Evolutionary conservation across 2,113 vertebrate genomes (phyloP).

Genomic region (cattle (Bos taurus)): DNA sequence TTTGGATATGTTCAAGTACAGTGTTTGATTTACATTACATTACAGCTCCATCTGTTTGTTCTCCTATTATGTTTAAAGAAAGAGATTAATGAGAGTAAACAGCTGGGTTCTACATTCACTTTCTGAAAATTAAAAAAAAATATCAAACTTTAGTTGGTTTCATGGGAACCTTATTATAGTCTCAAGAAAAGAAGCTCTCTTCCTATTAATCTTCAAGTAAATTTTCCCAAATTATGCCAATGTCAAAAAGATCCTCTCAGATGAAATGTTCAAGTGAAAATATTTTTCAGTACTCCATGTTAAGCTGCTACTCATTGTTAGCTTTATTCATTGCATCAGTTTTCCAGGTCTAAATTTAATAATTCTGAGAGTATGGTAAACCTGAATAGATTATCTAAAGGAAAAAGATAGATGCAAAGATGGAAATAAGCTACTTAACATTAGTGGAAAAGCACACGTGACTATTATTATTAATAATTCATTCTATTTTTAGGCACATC

Average conservation of each 20-base stretch:
- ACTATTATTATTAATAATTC: neutral
- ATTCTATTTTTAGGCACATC: neutral
- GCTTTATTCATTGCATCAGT: neutral
- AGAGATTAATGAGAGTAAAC: neutral
- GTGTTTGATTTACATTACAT: slow-evolving; percentile 45
- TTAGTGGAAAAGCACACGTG: neutral
- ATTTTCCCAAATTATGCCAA: neutral
- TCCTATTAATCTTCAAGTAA: neutral
- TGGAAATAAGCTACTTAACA: neutral
- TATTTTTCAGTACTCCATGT: neutral
- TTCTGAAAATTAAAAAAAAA: slow-evolving; percentile 24
- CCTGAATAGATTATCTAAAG: neutral
- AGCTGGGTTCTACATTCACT: neutral
- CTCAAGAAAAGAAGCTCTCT: neutral
- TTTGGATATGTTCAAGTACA: neutral
- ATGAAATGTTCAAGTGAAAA: neutral
- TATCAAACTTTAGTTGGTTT: neutral
- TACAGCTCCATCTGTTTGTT: slow-evolving; percentile 39
- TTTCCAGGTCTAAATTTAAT: neutral
- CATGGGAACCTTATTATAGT: neutral
- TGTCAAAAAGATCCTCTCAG: neutral
- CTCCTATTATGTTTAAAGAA: slow-evolving; percentile 35
- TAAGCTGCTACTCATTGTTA: neutral
- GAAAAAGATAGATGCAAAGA: neutral
- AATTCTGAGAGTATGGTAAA: neutral